phyloP scores from a whole-genome alignment of 1,140 invertebrate genomes.

The Calosoma granatense region DNA sequence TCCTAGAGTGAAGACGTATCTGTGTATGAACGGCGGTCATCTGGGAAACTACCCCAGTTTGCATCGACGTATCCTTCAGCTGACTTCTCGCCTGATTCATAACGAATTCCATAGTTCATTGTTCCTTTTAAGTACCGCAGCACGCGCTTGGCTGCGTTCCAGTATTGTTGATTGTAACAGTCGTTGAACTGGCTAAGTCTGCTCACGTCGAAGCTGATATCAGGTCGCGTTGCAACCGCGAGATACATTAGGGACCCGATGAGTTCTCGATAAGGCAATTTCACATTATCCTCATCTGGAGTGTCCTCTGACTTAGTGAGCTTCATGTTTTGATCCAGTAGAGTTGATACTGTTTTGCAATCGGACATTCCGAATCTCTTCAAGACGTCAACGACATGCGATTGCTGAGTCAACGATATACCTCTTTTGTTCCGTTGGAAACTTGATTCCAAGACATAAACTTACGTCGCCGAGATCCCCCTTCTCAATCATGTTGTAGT shows the following conservation, averaged over 20 bases:
- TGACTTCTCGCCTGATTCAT: not conserved
- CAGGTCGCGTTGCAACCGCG: constrained; percentile 28
- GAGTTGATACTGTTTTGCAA: constrained; percentile 14
- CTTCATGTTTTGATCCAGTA: constrained; percentile 15
- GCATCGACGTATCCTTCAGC: constrained; percentile 22
- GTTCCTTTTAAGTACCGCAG: constrained; percentile 29
- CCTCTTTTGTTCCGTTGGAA: not conserved
- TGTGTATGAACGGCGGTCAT: constrained; percentile 26
- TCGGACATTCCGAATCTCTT: constrained; percentile 18
- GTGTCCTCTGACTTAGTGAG: constrained; percentile 7
- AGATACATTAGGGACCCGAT: constrained; percentile 32
- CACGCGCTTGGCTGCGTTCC: constrained; percentile 25
- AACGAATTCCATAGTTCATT: constrained; percentile 14
- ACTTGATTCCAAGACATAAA: not conserved
- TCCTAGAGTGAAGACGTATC: constrained; percentile 26
- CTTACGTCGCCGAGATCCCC: not conserved
- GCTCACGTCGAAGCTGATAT: constrained; percentile 30
- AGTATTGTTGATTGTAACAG: constrained; percentile 18
- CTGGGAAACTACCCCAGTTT: constrained; percentile 24
- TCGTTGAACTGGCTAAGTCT: constrained; percentile 27
- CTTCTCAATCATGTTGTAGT: not conserved
- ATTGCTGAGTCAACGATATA: not conserved
- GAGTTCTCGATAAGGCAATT: constrained; percentile 22
- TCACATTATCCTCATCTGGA: constrained; percentile 11
- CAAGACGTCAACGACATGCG: constrained; percentile 27